Evolutionary conservation across 2,797 vertebrate species (phyloP), one percentile per base, ranked within the genome.

Genomic region (Lacerta viridis): DNA sequence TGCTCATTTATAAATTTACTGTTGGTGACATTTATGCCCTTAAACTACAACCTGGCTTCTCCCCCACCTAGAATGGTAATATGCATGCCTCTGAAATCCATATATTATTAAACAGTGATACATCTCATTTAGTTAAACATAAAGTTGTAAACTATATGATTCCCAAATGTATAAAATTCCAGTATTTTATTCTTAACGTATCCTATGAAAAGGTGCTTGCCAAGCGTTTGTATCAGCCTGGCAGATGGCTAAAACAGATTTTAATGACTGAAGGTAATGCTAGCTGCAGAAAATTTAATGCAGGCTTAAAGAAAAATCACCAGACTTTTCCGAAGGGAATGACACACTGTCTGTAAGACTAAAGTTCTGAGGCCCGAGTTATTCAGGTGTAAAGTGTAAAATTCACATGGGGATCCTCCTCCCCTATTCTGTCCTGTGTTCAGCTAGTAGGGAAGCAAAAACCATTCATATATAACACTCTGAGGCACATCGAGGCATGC

Each of bases 111-210:
- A 91, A 89, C 94, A 84, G 89, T 92, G 90, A 90, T 88, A 90
- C 93, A 90, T 69, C 82, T 93, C 89, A 92, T 95, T 94, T 95
- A 95, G 95, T 95, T 94, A 95, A 96, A 95, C 87, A 64, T 90
- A 85, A 89, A 89, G 94, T 92, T 93, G 79, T 93, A 95, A 94
- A 93, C 87, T 66, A 89, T 93, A 95, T 89, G 46, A 88, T 87
- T 93, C 94, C 95, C 94, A 94, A 95, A 93, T 91, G 94, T 88
- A 64, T 88, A 72, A 72, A 81, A 46, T 83, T 93, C 91, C 88
- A 89, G 89, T 88, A 91, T 84, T 95, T 81, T 66, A 85, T 7
- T 27, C 27, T 55, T 68, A 89, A 87, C 87, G 74, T 86, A 18
- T n/a, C 46, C 91, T 69, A 4, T 85, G 76, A 87, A 79, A 59